Evolutionary conservation across 1,140 invertebrate species (phyloP).

Genomic region (Liolophura sinensis): DNA sequence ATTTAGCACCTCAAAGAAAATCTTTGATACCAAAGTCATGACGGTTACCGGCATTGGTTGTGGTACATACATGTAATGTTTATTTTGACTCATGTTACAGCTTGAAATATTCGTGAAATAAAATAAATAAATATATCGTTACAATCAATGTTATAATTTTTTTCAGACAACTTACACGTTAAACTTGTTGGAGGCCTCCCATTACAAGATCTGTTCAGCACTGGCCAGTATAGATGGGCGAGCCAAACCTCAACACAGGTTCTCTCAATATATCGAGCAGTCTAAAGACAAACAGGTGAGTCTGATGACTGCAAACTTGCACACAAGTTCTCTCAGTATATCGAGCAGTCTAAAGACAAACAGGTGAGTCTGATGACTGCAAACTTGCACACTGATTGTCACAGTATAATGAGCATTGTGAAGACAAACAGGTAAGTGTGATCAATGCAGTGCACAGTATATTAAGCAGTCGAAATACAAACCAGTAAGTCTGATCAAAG

Average conservation of each 20-base stretch:
- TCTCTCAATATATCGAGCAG: constrained; percentile 83
- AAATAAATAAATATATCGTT: no score
- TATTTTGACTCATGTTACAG: no score
- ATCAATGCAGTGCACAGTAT: constrained; percentile 69
- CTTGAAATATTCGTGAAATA: no score
- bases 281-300: constrained; percentile 80
- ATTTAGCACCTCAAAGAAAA: no score
- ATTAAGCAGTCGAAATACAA: constrained; percentile 87
- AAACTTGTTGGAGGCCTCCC: constrained; percentile 86
- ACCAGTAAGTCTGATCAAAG: constrained; percentile 61
- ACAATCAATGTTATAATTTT: no score
- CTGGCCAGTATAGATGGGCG: constrained; percentile 80
- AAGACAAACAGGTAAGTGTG: constrained; percentile 75
- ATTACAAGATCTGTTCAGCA: constrained; percentile 82
- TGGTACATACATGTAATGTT: no score
- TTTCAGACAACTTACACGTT: constrained; percentile 88
- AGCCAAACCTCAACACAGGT: constrained; percentile 71
- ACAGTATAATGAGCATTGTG: constrained; percentile 82
- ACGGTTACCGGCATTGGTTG: no score
- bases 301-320: constrained; percentile 49
- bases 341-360: constrained; percentile 84
- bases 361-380: constrained; percentile 60
- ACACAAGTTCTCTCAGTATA: constrained; percentile 82
- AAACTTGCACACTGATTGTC: constrained; percentile 74
- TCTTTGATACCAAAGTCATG: no score